Conservation (phyloP, 2,113 vertebrate species). For the Pterocles orientalis region DNA sequence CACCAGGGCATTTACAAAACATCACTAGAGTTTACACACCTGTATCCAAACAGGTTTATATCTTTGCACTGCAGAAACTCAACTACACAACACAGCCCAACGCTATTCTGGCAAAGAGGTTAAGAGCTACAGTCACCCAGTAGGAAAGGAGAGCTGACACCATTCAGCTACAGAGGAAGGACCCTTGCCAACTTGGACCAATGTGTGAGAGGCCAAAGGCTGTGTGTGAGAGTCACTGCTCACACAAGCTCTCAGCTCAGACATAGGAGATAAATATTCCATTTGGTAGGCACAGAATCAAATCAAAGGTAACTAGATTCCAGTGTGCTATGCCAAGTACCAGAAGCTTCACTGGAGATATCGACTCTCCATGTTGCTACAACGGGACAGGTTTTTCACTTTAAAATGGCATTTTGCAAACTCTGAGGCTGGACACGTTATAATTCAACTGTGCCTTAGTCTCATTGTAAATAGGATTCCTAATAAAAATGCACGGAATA, state of each 20-base stretch:
- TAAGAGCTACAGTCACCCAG: background rate
- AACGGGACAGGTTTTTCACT: background rate
- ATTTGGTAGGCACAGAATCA: background rate
- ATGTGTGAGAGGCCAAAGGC: background rate
- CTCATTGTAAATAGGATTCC: background rate
- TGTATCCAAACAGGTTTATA: background rate
- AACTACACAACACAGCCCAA: background rate
- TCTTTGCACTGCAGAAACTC: background rate
- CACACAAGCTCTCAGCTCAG: slow-evolving; percentile 26
- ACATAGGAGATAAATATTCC: background rate
- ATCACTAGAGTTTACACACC: background rate
- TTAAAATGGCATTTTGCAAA: background rate
- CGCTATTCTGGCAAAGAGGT: background rate
- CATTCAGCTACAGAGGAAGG: background rate
- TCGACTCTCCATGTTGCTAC: background rate
- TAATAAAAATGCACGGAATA: background rate
- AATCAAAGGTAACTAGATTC: background rate
- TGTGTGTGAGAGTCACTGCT: background rate
- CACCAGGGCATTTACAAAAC: background rate
- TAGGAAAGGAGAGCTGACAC: background rate
- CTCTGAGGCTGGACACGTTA: background rate
- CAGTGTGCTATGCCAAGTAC: background rate
- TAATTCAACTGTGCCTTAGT: background rate
- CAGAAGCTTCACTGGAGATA: background rate
- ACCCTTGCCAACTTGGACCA: background rate